Conservation (phyloP, 2,888 invertebrate species). For the Smittia sp. region DNA sequence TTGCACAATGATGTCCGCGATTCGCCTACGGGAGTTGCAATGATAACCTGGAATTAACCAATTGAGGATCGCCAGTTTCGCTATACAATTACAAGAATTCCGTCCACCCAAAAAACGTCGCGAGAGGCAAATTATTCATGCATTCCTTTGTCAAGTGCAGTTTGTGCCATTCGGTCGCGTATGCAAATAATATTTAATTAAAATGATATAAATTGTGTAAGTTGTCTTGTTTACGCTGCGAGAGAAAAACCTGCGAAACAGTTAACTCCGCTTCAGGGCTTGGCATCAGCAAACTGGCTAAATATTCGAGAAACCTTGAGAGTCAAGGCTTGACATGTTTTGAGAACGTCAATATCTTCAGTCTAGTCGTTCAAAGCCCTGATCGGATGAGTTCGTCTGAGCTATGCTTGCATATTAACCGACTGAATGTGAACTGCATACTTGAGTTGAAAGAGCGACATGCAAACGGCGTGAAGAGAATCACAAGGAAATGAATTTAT, state of each 20-base stretch:
- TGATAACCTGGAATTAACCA: constrained; percentile 19
- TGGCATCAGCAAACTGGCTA: too few species aligned
- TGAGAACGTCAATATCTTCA: too few species aligned
- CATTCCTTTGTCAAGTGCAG: neutral
- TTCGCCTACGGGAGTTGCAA: neutral
- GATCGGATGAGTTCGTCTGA: too few species aligned
- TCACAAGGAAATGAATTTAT: neutral
- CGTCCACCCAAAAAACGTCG: neutral
- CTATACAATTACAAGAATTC: constrained; percentile 9
- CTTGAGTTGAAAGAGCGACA: neutral
- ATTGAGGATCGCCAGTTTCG: neutral
- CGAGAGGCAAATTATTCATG: neutral
- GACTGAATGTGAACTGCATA: neutral
- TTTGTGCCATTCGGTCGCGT: constrained; percentile 4
- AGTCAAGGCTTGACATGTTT: too few species aligned
- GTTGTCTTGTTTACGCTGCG: constrained; percentile 19
- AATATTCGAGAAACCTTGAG: too few species aligned
- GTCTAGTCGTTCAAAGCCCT: too few species aligned
- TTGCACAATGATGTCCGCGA: neutral
- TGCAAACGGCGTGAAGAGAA: neutral
- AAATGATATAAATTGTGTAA: constrained; percentile 30
- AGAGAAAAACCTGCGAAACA: too few species aligned
- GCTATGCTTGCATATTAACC: neutral
- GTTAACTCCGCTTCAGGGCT: too few species aligned
- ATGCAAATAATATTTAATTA: constrained; percentile 34